phyloP scores from a whole-genome alignment of 1,140 invertebrate genomes.

The Drosophila repletoides region DNA sequence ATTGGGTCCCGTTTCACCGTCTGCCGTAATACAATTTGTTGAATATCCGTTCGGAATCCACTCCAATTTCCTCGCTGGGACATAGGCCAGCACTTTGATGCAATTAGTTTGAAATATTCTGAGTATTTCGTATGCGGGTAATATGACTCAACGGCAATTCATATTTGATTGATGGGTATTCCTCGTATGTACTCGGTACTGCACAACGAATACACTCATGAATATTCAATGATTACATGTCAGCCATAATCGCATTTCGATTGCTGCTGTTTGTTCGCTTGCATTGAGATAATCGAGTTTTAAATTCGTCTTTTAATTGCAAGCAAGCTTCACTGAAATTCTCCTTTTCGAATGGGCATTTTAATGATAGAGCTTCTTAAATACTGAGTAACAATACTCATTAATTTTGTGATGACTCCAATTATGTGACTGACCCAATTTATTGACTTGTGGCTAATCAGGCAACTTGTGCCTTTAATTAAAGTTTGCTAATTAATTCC shows the following conservation, averaged over 20 bases:
- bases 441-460: no score
- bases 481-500: constrained; percentile 24
- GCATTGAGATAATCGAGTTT: constrained; percentile 24
- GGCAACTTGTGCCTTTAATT: no score
- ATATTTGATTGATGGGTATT: constrained; percentile 44
- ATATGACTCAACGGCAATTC: constrained; percentile 40
- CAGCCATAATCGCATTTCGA: constrained; percentile 40
- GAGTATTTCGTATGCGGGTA: constrained; percentile 33
- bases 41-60: constrained; percentile 20
- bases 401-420: no score
- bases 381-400: no score
- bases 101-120: constrained; percentile 37
- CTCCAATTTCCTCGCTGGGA: constrained; percentile 27
- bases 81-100: no score
- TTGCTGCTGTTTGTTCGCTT: not conserved
- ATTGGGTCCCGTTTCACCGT: no score
- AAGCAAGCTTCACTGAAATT: no score
- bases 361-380: no score
- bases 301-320: constrained; percentile 26
- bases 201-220: constrained; percentile 26
- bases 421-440: no score
- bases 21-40: no score
- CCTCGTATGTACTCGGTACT: no score
- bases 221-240: constrained; percentile 37
- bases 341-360: no score